Base-by-base conservation (phyloP, 2,888 invertebrate species). In the Polyommatus icarus region DNA sequence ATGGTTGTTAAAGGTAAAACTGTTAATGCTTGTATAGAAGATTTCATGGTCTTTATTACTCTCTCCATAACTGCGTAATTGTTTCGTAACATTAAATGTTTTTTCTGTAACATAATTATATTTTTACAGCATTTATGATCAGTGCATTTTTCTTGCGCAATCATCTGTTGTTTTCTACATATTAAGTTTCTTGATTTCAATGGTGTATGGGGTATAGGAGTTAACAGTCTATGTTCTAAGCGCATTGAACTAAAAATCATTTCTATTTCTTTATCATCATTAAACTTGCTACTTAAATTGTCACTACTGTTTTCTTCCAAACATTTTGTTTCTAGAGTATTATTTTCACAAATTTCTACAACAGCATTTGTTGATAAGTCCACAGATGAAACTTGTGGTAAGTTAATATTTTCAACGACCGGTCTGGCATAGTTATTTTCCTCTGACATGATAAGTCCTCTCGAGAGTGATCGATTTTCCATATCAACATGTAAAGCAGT, bases 171-270 rank as follows among this genome's bases (percentile, higher is more conserved):
- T 75, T 79, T 77, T 71, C 46, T 73, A 75, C 79, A 72, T 76
- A 50, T 40, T 77, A 78, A 59, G 73, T 79, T 71, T 71, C 24
- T 79, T 40, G 83, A 77, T 79, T 80, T 85, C 72, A 80, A 81
- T 40, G 92, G 91, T 50, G 89, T 87, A 77, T 79, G 81, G 29
- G 92, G 91, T 76, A 92, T 85, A 36, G 92, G 92, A 12, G 91
- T 88, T 78, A 93, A 82, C 54, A 87, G 79, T 24, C 80, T 80
- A 76, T 83, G 82, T 79, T 82, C 81, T 46, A 91, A 81, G 77
- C 86, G 84, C 90, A 92, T 91, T 18, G 79, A 81, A 80, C 82
- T 83, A 76, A 93, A 84, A 82, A 92, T 93, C 80, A 81, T 87
- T 82, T 88, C 86, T 79, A 93, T 84, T 86, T 93, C 93, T 78